phyloP scores from a whole-genome alignment of 92 coral and sea anemone genomes.

The Bergia sp. region DNA sequence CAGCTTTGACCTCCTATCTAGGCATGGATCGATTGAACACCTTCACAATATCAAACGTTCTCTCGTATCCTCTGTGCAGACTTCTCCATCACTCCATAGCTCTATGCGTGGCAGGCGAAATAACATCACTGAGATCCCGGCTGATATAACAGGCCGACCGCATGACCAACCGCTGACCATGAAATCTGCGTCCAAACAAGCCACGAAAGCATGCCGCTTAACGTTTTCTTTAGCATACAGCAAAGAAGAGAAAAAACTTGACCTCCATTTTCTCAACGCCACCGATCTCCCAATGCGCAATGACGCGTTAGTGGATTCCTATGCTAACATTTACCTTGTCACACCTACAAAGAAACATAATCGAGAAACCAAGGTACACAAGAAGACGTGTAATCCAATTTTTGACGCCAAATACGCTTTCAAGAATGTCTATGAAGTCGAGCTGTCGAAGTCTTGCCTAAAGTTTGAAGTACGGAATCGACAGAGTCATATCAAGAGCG shows the following conservation, averaged over 20 bases:
- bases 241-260: slow-evolving; percentile 50
- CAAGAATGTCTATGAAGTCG: slow-evolving; percentile 52
- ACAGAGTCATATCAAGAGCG: slow-evolving; percentile 41
- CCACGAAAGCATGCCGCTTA: slow-evolving; percentile 55
- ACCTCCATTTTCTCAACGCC: slow-evolving; percentile 74
- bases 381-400: slow-evolving; percentile 88
- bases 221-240: slow-evolving; percentile 51
- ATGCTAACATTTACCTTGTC: slow-evolving; percentile 61
- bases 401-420: slow-evolving; percentile 72
- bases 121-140: neutral
- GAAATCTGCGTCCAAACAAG: slow-evolving; percentile 6
- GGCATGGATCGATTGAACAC: slow-evolving; percentile 19
- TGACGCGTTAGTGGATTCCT: slow-evolving; percentile 61
- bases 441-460: slow-evolving; percentile 59
- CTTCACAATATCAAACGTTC: slow-evolving; percentile 22
- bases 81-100: slow-evolving; percentile 8
- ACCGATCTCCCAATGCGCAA: slow-evolving; percentile 75
- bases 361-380: slow-evolving; percentile 73
- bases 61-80: slow-evolving; percentile 33
- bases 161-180: slow-evolving; percentile 11
- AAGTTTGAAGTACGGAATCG: slow-evolving; percentile 69
- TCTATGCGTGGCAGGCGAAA: neutral
- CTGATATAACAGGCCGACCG: neutral
- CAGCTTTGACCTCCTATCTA: neutral
- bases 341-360: slow-evolving; percentile 73